Evolutionary conservation across 2,888 invertebrate species (phyloP), one percentile per base, ranked within the genome.

Genomic region (Epiblema foenella): DNA sequence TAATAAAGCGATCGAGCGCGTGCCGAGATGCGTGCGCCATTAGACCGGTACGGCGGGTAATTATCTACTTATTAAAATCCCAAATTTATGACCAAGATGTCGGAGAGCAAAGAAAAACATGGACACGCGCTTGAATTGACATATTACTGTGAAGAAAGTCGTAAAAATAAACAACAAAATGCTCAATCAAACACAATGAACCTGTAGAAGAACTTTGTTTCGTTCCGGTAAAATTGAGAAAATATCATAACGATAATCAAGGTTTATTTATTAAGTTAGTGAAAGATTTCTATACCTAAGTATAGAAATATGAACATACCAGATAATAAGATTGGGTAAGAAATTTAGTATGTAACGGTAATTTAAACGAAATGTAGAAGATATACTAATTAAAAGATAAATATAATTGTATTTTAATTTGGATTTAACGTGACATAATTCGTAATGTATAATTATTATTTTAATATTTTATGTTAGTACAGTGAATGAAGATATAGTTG

Each of bases 1-100:
- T 91, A 90, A 91, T 91, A 85, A 88, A 90, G 86, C 81, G 76
- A 85, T 89, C 81, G 79, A 73, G 84, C 91, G 87, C 92, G 91
- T 89, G 92, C 89, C 83, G 79, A 70, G 86, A 83, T 78, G 79
- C 83, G 86, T 85, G 81, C 77, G 73, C 75, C 81, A 85, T 85
- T 85, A 85, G 80, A 77, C 76, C 68, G 79, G 77, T 79, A 81
- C 83, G 79, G 78, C 81, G 82, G 84, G 82, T 89, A 89, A 89
- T 89, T 88, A 89, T 85, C 84, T 79, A 83, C 83, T 84, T 87
- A 89, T 88, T 89, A 85, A 87, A 87, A 82, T 81, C 83, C 81
- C 77, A 77, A 71, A 90, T 89, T 89, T 88, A 89, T 88, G 83
- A 80, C 37, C 29, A 18, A 20, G 51, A 18, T 24, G 52, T 52